phyloP scores from a whole-genome alignment of 2,113 vertebrate genomes.

The Myrmophylax atrothorax region DNA sequence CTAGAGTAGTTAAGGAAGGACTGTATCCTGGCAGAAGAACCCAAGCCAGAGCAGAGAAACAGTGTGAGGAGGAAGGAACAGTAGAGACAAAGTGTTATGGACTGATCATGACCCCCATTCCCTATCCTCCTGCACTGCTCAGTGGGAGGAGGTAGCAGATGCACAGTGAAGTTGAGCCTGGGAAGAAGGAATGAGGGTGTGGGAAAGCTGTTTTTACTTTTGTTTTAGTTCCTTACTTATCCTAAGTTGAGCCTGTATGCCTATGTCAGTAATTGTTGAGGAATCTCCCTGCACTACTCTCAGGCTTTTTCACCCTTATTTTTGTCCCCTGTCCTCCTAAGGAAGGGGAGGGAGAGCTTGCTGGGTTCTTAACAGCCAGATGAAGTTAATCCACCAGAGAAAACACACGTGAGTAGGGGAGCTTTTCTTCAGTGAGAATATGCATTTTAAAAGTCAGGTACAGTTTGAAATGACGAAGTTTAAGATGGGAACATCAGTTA shows the following conservation, averaged over 20 bases:
- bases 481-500: background rate
- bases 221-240: background rate
- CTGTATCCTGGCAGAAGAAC: background rate
- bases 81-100: background rate
- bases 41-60: background rate
- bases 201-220: background rate
- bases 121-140: accelerated
- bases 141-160: accelerated
- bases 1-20: background rate
- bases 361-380: background rate
- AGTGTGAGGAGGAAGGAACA: background rate
- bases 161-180: background rate
- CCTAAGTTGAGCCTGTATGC: accelerated
- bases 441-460: background rate
- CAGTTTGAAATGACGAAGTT: background rate
- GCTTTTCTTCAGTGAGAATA: background rate
- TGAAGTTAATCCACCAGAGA: background rate
- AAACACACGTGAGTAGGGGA: background rate
- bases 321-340: background rate
- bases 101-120: background rate
- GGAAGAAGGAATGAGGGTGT: background rate
- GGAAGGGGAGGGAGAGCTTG: background rate
- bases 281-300: background rate
- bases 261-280: background rate
- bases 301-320: background rate